Base-by-base conservation (phyloP, 2,888 invertebrate species). In the Phragmatobia fuliginosa region DNA sequence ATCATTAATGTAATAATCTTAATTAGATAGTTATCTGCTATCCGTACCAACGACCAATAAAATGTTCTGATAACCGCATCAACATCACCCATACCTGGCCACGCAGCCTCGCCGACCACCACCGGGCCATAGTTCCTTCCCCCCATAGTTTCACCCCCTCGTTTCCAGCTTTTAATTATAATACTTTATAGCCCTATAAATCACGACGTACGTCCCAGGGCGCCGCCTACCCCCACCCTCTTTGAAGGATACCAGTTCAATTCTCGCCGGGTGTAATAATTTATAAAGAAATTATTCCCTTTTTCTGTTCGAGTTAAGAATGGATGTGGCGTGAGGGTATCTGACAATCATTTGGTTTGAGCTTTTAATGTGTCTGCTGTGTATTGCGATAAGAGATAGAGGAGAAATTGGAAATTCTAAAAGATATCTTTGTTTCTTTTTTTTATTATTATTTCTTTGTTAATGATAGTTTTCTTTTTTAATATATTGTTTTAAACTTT, bases 141-240 rank as follows among this genome's bases (percentile, higher is more conserved):
- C 86, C 90, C 88, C 89, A 91, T 93, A 94, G 94, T 94, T 94
- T 91, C 92, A 87, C 90, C 92, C 79, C 86, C 88, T 84, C 85
- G 84, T 82, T 82, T 85, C 89, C 89, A 90, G 96, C 96, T 96
- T 96, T 97, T 97, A 96, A 97, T 96, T 97, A 97, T 96, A 96
- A 97, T 97, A 96, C 96, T 97, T 96, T 96, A 97, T 96, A 96
- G 96, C 96, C 96, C 96, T 96, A 96, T 97, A 96, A 97, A 97
- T 97, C 96, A 96, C 93, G 90, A 85, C 84, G 88, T 83, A 91
- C 93, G 92, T 92, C 93, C 95, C 92, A 90, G 88, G 87, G 85
- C 86, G 87, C 89, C 88, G 81, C 87, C 87, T 80, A 82, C 88
- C 80, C 78, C 77, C 72, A 72, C 82, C 87, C 86, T 90, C 92